Evolutionary conservation across 1,140 invertebrate genomes (phyloP).

Genomic region (Meloidogyne exigua): DNA sequence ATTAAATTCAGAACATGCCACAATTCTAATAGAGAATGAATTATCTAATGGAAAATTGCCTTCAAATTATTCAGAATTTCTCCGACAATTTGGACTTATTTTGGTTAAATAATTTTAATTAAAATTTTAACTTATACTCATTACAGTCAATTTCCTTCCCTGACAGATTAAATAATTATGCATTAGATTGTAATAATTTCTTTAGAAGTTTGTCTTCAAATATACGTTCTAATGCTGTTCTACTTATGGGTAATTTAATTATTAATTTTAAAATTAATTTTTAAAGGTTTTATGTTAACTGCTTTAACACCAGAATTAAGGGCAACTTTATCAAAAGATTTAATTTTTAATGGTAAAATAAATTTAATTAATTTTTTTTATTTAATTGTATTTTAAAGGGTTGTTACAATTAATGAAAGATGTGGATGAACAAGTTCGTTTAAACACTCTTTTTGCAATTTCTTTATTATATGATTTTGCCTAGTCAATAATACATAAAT

Average conservation of each 20-base stretch:
- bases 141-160: conserved; percentile 53
- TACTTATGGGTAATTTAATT: conserved; percentile 43
- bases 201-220: conserved; percentile 53
- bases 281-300: conserved; percentile 40
- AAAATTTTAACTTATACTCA: not conserved
- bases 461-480: conserved; percentile 52
- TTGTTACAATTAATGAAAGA: conserved; percentile 54
- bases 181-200: conserved; percentile 56
- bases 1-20: conserved; percentile 35
- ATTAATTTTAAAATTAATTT: not conserved
- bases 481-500: conserved; percentile 14
- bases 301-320: conserved; percentile 52
- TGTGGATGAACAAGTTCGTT: conserved; percentile 50
- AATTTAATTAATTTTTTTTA: not conserved
- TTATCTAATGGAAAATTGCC: conserved; percentile 40
- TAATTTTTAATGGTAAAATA: conserved; percentile 53
- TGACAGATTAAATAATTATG: conserved; percentile 58
- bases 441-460: conserved; percentile 56
- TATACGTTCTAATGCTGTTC: conserved; percentile 58
- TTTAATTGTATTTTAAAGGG: conserved; percentile 34
- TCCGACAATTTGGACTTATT: conserved; percentile 55
- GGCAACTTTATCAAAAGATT: conserved; percentile 56
- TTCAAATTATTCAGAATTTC: conserved; percentile 45
- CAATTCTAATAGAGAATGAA: conserved; percentile 37
- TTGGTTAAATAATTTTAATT: conserved; percentile 24